Evolutionary conservation across 53 echinoderm and acorn worm genomes (phyloP), one percentile per base, ranked within the genome.

Genomic region (Patiria pectinifera): DNA sequence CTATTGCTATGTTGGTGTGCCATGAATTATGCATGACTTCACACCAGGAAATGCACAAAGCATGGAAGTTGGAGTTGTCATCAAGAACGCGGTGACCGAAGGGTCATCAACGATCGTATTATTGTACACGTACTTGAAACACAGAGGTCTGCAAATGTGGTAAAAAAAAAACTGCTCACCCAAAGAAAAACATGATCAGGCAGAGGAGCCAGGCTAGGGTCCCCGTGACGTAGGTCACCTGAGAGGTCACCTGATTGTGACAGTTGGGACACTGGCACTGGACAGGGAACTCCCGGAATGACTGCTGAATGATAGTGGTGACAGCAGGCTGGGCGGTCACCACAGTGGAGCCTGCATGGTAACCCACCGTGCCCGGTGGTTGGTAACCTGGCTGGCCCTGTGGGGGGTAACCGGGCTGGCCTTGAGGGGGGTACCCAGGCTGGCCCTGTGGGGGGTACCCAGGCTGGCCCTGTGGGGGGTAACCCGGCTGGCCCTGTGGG

Each of bases 131-230:
- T 59, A 15, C 66, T 4, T 66, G 66, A 14, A 16, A 66, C 66
- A 16, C 66, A 3, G 66, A 3, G 10, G 19, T 18, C 15, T 66
- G 8, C 6, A 53, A 53, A 53, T 53, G 53, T 66, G 14, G 3
- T 66, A 0, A 66, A 44, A 45, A 45, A 45, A 15, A 79, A 79
- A 11, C 48, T 23, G 91, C 97, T 91, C 81, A 97, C 97, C 96
- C 97, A 82, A 94, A 95, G 87, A 96, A 62, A 79, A 94, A 96
- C 92, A 97, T 95, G 88, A 97, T 81, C 16, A 96, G 62, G 85
- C 97, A 97, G 70, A 95, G 81, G 13, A 97, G 92, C 96, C 96
- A 97, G 59, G 97, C 95, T 92, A 97, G 88, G 2, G 94, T 92
- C 49, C 97, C 97, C 23, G 97, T 86, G n/a, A 86, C 83, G 47